Percentiles rank a stretch among this genome's conserved stretches.
Conservation (phyloP, 37 sponge, comb jelly and placozoan genomes). For the Oopsacas minuta region DNA sequence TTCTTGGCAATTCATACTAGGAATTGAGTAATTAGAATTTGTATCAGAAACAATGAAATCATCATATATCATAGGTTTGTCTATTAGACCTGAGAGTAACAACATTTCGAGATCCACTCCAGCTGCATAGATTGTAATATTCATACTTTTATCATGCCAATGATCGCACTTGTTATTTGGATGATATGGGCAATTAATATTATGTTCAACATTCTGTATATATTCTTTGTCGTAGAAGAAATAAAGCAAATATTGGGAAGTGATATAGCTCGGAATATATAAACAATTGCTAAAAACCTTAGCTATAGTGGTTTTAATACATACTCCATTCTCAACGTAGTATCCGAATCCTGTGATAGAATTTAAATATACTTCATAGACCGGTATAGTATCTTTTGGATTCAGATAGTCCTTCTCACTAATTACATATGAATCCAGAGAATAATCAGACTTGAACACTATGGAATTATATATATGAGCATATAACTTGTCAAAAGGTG, state of each 20-base stretch:
- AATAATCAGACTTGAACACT: neutral
- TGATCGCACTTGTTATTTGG: neutral
- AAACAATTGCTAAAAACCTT: neutral
- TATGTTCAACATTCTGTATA: neutral
- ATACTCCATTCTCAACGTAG: neutral
- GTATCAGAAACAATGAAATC: neutral
- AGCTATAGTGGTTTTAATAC: neutral
- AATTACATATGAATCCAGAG: neutral
- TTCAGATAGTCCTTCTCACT: neutral
- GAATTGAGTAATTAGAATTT: neutral
- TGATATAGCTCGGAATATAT: neutral
- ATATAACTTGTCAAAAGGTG: neutral
- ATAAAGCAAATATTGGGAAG: neutral
- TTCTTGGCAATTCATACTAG: neutral
- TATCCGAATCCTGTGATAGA: neutral
- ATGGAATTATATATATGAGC: neutral
- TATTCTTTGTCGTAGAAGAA: neutral
- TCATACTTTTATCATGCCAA: neutral
- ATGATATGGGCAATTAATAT: neutral
- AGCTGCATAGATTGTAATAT: neutral
- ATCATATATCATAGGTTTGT: slow-evolving; percentile 14
- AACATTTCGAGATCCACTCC: neutral
- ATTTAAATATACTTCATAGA: neutral
- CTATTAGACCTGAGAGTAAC: neutral
- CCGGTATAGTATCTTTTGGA: neutral